Evolutionary conservation across 1,140 invertebrate genomes (phyloP).

Genomic region (Hyles euphorbiae): DNA sequence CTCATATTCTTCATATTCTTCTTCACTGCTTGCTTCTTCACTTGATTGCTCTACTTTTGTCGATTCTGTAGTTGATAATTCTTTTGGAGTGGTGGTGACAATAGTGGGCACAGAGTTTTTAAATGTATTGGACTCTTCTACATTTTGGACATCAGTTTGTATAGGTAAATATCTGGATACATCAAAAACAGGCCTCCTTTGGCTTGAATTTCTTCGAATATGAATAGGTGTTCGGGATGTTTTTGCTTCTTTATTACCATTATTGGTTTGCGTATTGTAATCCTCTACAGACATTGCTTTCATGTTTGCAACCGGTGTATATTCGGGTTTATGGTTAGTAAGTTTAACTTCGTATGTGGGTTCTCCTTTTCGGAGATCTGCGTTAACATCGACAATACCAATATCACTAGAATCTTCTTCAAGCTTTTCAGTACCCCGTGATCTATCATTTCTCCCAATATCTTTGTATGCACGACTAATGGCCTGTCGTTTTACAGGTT

Average conservation of each 20-base stretch:
- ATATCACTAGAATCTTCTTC: slow-evolving; percentile 29
- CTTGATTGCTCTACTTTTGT: slow-evolving; percentile 11
- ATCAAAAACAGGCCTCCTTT: slow-evolving; percentile 35
- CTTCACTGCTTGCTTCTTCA: slow-evolving; percentile 28
- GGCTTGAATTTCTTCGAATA: slow-evolving; percentile 17
- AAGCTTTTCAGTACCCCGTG: slow-evolving; percentile 20
- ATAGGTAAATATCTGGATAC: slow-evolving; percentile 46
- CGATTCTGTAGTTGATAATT: slow-evolving; percentile 3
- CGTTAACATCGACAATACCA: slow-evolving; percentile 49
- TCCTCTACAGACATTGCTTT: slow-evolving; percentile 52
- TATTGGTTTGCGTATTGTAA: slow-evolving; percentile 36
- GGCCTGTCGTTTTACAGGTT: slow-evolving; percentile 42
- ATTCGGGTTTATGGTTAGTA: slow-evolving; percentile 57
- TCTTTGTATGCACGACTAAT: slow-evolving; percentile 50
- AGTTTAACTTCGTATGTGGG: slow-evolving; percentile 56
- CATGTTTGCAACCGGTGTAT: slow-evolving; percentile 57
- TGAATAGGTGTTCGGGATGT: slow-evolving; percentile 3
- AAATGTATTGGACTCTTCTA: slow-evolving; percentile 41
- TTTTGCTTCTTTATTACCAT: slow-evolving; percentile 15
- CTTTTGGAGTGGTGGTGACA: slow-evolving; percentile 12
- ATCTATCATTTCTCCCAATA: slow-evolving; percentile 55
- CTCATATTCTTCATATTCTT: slow-evolving; percentile 40
- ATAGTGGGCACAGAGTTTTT: slow-evolving; percentile 32
- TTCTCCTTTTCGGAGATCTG: slow-evolving; percentile 53
- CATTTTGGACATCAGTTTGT: slow-evolving; percentile 34